Percentiles rank a stretch among this genome's conserved stretches.
Evolutionary conservation across 2,888 invertebrate species (phyloP).

Genomic region (Tribolium freemani): DNA sequence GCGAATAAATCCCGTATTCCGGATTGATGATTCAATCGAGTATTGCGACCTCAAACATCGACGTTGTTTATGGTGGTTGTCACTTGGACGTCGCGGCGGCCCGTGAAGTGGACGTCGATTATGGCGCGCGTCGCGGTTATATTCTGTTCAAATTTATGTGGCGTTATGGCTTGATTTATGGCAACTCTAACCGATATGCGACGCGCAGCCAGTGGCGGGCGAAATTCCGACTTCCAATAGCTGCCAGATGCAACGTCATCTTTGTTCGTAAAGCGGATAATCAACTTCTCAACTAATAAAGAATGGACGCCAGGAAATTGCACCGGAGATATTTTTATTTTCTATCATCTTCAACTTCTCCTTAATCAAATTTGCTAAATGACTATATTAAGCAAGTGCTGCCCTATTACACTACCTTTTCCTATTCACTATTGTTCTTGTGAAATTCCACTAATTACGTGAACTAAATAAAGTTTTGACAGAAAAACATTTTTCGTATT

Average conservation of each 20-base stretch:
- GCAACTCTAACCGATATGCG: constrained; percentile 59
- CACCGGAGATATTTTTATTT: background rate
- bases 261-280: constrained; percentile 36
- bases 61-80: constrained; percentile 62
- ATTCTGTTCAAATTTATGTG: constrained; percentile 63
- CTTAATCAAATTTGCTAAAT: background rate
- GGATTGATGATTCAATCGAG: constrained; percentile 65
- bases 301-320: background rate
- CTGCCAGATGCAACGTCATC: constrained; percentile 26
- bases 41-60: constrained; percentile 60
- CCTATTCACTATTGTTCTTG: no score
- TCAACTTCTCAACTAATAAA: constrained; percentile 27
- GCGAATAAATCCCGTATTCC: constrained; percentile 52
- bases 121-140: constrained; percentile 53
- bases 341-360: background rate
- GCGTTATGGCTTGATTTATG: constrained; percentile 65
- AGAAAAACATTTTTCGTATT: background rate
- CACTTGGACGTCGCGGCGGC: constrained; percentile 60
- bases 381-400: background rate
- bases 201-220: constrained; percentile 43
- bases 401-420: background rate
- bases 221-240: constrained; percentile 25
- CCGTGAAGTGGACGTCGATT: constrained; percentile 61
- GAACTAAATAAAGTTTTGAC: no score
- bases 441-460: no score